Evolutionary conservation across 2,888 invertebrate species (phyloP), one percentile per base, ranked within the genome.

Genomic region (Anodontia alba): DNA sequence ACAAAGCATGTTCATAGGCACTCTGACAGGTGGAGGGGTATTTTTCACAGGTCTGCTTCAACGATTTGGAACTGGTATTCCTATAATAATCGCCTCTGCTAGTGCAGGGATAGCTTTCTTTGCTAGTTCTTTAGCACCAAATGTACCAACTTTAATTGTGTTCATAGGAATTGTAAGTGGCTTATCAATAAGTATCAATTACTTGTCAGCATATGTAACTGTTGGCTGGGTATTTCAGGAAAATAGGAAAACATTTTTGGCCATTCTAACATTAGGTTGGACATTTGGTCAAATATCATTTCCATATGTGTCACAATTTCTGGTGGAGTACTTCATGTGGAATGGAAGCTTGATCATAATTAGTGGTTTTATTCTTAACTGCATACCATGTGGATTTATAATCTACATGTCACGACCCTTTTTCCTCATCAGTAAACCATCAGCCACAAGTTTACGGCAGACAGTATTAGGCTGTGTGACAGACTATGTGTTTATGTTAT

Each of bases 111-210:
- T 73, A 20, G 67, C 76, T 3, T 15, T 80, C 20, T 66, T 80
- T 38, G 51, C 49, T 0, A 76, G 76, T 51, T 49, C 76, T 1
- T 76, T 66, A 62, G 75, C 80, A 23, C 76, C 73, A 17, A 80
- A 80, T 51, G 76, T 80, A 31, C 72, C 75, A 69, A 80, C 76
- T 72, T 57, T 80, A 2, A 80, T 80, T n/a, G 62, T 70, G 5
- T 62, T 76, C 7, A 73, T 80, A 23, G 80, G 76, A 43, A 49
- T 76, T 8, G n/a, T 76, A 7, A 62, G 76, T 8, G 80, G 80
- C 36, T 17, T 77, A 33, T 43, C 69, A 12, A 73, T 80, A 70
- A 73, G 80, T 73, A 43, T 76, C 23, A 69, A 69, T 36, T 76
- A 73, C 29, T 43, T 80, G 12, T 49, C 72, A 36, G 69, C 62